Evolutionary conservation across 2,888 invertebrate genomes (phyloP).

Genomic region (Zaprionus obscuricornis): DNA sequence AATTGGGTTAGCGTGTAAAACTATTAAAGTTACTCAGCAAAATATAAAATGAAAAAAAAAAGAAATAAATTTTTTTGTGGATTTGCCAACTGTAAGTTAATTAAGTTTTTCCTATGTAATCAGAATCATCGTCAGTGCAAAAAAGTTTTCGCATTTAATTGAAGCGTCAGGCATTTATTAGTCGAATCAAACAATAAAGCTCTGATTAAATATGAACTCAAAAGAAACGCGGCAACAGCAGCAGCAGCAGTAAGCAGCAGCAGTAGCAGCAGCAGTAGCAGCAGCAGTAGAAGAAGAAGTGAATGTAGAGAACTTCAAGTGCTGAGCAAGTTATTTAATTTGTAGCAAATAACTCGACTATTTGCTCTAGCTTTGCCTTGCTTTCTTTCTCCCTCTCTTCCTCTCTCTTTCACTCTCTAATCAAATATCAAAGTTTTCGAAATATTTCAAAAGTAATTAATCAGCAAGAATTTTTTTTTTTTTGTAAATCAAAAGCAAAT

Average conservation of each 20-base stretch:
- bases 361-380: no score
- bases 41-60: no score
- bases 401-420: constrained; percentile 21
- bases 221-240: no score
- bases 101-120: constrained; percentile 53
- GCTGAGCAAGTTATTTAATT: constrained; percentile 31
- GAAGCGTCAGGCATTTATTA: constrained; percentile 53
- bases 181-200: constrained; percentile 49
- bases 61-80: no score
- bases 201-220: constrained; percentile 46
- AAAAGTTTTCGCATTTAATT: constrained; percentile 51
- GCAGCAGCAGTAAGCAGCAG: no score
- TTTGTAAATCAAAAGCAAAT: no score
- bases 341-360: no score
- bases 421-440: constrained; percentile 22
- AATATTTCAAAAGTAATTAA: constrained; percentile 10
- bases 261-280: no score
- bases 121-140: constrained; percentile 25
- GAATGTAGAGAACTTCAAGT: no score
- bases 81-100: constrained; percentile 33
- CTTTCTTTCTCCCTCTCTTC: no score
- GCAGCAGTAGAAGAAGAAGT: no score
- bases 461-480: no score
- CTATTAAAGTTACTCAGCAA: constrained; percentile 58
- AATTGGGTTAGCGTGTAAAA: constrained; percentile 64